Conservation (phyloP, 2,113 vertebrate species). For the Takifugu bimaculatus region DNA sequence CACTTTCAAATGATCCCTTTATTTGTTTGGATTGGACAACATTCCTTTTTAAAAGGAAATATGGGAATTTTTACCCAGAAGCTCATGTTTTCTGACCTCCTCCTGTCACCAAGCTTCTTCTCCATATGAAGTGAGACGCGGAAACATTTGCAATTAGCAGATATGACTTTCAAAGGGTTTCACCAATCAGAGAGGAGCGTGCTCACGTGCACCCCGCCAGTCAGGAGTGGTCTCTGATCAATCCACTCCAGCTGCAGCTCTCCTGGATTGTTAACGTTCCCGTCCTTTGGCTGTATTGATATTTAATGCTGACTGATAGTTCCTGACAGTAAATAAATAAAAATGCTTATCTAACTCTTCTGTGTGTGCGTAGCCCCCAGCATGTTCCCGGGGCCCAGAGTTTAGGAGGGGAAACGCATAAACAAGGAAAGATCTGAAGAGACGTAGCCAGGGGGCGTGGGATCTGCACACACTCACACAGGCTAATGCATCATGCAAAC, state of each 20-base stretch:
- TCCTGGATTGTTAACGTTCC: conserved; percentile 79
- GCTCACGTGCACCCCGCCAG: too few relatives aligned
- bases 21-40: too few relatives aligned
- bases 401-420: conserved; percentile 72
- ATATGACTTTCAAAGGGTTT: too few relatives aligned
- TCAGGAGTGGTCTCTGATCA: too few relatives aligned
- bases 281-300: conserved; percentile 87
- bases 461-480: conserved; percentile 20
- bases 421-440: conserved; percentile 69
- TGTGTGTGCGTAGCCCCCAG: conserved; percentile 85
- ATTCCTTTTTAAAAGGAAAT: too few relatives aligned
- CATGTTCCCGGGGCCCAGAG: conserved; percentile 80
- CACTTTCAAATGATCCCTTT: too few relatives aligned
- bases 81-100: too few relatives aligned
- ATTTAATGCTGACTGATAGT: conserved; percentile 86
- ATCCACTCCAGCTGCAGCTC: not conserved
- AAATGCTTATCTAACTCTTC: conserved; percentile 76
- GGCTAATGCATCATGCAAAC: conserved; percentile 10
- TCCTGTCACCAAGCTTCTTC: too few relatives aligned
- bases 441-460: conserved; percentile 77
- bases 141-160: too few relatives aligned
- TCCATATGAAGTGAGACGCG: too few relatives aligned
- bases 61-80: too few relatives aligned
- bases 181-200: too few relatives aligned
- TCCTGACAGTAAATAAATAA: conserved; percentile 91